Percentiles rank a stretch among this genome's conserved stretches.
Conservation (phyloP, 1,140 invertebrate genomes). For the Panulirus ornatus region DNA sequence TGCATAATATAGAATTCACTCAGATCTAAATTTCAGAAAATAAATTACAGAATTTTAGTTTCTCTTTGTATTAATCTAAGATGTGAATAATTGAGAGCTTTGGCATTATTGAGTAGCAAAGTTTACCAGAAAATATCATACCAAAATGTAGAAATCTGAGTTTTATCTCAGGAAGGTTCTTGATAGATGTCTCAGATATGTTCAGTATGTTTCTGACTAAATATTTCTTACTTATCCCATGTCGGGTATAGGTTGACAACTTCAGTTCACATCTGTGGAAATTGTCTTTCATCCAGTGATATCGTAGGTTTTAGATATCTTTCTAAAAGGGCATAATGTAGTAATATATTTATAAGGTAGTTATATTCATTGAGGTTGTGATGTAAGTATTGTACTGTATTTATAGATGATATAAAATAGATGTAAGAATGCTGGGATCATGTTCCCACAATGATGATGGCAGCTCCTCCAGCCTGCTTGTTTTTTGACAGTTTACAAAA, state of each 20-base stretch:
- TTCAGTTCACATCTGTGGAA: background rate
- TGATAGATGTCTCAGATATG: too few relatives aligned
- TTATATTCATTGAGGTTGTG: background rate
- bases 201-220: background rate
- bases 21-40: too few relatives aligned
- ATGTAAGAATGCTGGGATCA: background rate
- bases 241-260: background rate
- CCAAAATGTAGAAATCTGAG: too few relatives aligned
- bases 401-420: background rate
- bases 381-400: too few relatives aligned
- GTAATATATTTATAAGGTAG: background rate
- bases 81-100: too few relatives aligned
- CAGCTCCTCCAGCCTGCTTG: background rate
- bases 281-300: constrained; percentile 11
- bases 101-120: too few relatives aligned
- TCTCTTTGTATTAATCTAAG: too few relatives aligned
- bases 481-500: background rate
- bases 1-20: too few relatives aligned
- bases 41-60: too few relatives aligned
- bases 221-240: background rate
- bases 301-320: background rate
- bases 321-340: background rate
- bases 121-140: too few relatives aligned
- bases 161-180: too few relatives aligned
- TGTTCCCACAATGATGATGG: background rate